These are phyloP conservation scores for Tenthredo amoena DNA, from an alignment of 2,888 invertebrate genomes.

Conservation along the genomic window DNA sequence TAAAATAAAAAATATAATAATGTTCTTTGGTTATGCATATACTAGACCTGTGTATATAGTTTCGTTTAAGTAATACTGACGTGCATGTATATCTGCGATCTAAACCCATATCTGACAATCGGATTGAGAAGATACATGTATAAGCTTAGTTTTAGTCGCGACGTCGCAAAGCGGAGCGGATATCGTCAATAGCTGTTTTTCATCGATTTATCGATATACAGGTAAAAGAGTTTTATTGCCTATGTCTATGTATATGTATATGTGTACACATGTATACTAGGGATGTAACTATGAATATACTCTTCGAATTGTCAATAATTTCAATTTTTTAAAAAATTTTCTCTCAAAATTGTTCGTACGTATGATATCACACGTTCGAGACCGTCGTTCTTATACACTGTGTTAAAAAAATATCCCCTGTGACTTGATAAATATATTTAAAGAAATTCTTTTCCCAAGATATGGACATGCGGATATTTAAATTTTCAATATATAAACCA, in stretches of 20 bases:
- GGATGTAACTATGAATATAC: background rate
- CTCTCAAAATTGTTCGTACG: background rate
- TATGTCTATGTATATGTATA: background rate
- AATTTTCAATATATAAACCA: conserved; percentile 6
- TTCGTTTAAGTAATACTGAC: background rate
- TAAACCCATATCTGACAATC: background rate
- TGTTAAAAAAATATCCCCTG: background rate
- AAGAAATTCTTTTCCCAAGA: background rate
- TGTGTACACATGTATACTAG: background rate
- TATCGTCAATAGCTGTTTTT: background rate
- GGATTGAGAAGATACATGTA: background rate
- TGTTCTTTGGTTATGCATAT: background rate
- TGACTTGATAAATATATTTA: background rate
- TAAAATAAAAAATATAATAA: background rate
- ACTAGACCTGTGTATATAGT: background rate
- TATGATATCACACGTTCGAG: background rate
- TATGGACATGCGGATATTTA: background rate
- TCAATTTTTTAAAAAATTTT: background rate
- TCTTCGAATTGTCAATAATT: too few relatives aligned
- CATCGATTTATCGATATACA: background rate
- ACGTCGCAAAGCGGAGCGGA: background rate
- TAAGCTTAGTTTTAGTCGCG: conserved; percentile 1
- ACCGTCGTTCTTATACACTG: background rate
- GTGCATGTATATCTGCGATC: background rate
- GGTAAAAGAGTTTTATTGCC: background rate